Conservation (phyloP, 2,888 invertebrate species). For the Pinctada fucata region DNA sequence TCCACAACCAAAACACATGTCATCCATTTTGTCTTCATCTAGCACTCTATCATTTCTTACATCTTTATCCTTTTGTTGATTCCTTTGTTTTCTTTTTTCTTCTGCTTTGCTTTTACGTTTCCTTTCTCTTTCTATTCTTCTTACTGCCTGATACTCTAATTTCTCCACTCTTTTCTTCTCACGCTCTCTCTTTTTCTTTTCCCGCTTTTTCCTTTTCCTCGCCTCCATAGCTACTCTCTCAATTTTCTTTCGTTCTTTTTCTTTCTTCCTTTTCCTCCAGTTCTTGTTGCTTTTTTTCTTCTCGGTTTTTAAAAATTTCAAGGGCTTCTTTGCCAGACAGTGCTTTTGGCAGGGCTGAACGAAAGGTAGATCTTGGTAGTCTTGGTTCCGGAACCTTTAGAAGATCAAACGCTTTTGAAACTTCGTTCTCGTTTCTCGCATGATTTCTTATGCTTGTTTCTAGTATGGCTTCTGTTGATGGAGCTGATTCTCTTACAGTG, state of each 20-base stretch:
- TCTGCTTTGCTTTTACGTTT: too few species aligned
- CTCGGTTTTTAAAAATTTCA: conserved; percentile 28
- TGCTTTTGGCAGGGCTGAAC: conserved; percentile 19
- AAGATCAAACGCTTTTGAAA: too few species aligned
- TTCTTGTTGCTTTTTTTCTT: conserved; percentile 30
- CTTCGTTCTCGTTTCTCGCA: too few species aligned
- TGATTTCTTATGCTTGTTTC: too few species aligned
- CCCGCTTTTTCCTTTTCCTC: not conserved
- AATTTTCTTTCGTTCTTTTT: conserved; percentile 6
- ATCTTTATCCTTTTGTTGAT: too few species aligned
- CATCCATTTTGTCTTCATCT: too few species aligned
- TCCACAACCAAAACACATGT: too few species aligned
- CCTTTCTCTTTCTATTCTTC: too few species aligned
- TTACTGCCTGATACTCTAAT: not conserved
- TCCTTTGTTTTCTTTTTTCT: too few species aligned
- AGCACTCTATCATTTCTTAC: too few species aligned
- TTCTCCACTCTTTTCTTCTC: not conserved
- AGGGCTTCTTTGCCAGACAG: conserved; percentile 26
- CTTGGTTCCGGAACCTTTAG: not conserved
- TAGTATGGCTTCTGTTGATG: too few species aligned
- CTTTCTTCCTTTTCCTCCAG: conserved; percentile 16
- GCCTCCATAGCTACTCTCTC: not conserved
- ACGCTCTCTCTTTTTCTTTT: not conserved
- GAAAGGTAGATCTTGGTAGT: not conserved
- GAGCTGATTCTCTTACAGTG: too few species aligned